Evolutionary conservation across 2,113 vertebrate genomes (phyloP).

Genomic region (Crotalus helleri): DNA sequence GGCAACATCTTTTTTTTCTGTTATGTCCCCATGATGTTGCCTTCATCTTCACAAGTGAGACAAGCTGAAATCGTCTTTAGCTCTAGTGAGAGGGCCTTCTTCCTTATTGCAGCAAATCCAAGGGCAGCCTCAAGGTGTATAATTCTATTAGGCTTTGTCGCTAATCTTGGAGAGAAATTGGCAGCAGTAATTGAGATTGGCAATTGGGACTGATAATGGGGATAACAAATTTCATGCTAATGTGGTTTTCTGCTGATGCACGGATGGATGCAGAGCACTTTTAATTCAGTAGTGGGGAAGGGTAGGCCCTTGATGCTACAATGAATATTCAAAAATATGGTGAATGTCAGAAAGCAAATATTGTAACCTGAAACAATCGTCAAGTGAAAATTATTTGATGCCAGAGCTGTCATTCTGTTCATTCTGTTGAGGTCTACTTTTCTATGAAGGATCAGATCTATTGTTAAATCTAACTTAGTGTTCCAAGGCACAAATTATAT

Average conservation of each 20-base stretch:
- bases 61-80: no score
- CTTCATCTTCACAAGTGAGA: no score
- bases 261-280: neutral
- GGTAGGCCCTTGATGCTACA: neutral
- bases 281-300: neutral
- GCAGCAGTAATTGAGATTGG: neutral
- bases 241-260: neutral
- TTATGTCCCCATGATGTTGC: no score
- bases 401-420: neutral
- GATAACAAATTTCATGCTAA: neutral
- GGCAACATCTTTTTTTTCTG: no score
- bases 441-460: neutral
- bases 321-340: neutral
- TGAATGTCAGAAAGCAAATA: neutral
- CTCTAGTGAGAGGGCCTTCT: no score
- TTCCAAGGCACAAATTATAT: neutral
- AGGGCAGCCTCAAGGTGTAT: no score
- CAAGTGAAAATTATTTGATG: neutral
- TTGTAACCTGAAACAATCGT: neutral
- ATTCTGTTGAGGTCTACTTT: neutral
- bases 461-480: neutral
- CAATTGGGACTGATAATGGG: neutral
- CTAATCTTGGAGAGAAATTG: neutral
- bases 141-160: neutral
- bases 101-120: no score